phyloP scores from a whole-genome alignment of 2,113 vertebrate species.

The Heloderma charlesbogerti region DNA sequence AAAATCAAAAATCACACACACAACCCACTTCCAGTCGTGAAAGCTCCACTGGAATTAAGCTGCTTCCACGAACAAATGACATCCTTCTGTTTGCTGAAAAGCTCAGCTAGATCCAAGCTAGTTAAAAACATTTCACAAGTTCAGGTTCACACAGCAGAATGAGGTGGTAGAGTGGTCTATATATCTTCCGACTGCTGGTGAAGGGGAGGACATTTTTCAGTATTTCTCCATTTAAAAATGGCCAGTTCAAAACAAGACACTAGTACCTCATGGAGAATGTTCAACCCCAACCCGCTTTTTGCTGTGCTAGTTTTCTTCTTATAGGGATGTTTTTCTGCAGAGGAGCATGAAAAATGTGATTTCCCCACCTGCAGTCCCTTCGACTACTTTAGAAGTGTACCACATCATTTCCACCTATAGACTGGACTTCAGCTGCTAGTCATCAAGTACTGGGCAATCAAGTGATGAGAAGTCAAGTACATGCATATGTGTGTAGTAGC shows the following conservation, averaged over 20 bases:
- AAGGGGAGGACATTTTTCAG: not conserved
- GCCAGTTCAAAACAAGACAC: not conserved
- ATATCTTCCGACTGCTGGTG: not conserved
- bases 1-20: not conserved
- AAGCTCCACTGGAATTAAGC: not conserved
- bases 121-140: not conserved
- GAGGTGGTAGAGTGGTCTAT: not conserved
- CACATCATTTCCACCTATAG: not conserved
- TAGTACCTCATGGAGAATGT: not conserved
- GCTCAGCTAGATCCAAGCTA: not conserved
- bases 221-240: not conserved
- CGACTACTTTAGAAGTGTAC: not conserved
- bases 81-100: not conserved
- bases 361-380: not conserved
- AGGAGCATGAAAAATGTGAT: not conserved
- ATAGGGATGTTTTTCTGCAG: not conserved
- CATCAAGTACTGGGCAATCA: not conserved
- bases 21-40: not conserved
- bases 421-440: not conserved
- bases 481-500: not conserved
- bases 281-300: not conserved
- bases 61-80: not conserved
- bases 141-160: not conserved
- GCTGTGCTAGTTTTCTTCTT: not conserved
- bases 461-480: not conserved